Conservation (phyloP, 2,113 vertebrate species). For the Carassius gibelio region DNA sequence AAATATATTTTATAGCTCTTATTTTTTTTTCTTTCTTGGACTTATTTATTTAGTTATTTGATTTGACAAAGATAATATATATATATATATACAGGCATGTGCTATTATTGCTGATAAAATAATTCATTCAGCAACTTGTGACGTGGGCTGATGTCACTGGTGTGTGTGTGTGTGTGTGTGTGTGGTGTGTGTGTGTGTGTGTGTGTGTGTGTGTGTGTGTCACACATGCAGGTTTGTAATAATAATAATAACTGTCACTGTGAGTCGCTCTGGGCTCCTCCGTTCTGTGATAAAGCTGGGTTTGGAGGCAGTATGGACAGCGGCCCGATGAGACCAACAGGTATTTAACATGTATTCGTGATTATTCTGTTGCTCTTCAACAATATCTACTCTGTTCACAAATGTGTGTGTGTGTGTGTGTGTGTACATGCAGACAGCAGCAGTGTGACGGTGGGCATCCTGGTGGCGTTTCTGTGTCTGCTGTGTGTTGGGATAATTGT, state of each 20-base stretch:
- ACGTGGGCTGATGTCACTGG: not conserved
- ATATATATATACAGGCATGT: too few relatives aligned
- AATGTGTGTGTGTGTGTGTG: not conserved
- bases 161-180: not conserved
- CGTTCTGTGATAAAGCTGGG: constrained; percentile 86
- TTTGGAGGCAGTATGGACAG: constrained; percentile 95
- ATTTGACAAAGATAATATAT: not conserved
- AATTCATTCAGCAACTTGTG: not conserved
- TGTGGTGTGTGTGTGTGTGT: not conserved
- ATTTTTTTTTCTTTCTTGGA: too few relatives aligned
- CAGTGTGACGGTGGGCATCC: constrained; percentile 77
- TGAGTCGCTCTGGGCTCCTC: constrained; percentile 91
- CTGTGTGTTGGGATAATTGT: constrained; percentile 77
- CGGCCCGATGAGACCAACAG: constrained; percentile 85
- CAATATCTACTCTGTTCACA: not conserved
- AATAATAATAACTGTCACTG: constrained; percentile 97
- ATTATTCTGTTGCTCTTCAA: not conserved
- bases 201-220: constrained; percentile 22
- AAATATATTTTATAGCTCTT: too few relatives aligned
- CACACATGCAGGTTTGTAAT: constrained; percentile 89
- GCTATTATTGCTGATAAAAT: too few relatives aligned
- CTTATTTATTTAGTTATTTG: not conserved
- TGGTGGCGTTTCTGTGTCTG: constrained; percentile 81
- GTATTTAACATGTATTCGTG: constrained; percentile 64
- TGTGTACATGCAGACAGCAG: constrained; percentile 73